Evolutionary conservation across 2,113 vertebrate genomes (phyloP), one percentile per base, ranked within the genome.

Genomic region (Paramormyrops kingsleyae): DNA sequence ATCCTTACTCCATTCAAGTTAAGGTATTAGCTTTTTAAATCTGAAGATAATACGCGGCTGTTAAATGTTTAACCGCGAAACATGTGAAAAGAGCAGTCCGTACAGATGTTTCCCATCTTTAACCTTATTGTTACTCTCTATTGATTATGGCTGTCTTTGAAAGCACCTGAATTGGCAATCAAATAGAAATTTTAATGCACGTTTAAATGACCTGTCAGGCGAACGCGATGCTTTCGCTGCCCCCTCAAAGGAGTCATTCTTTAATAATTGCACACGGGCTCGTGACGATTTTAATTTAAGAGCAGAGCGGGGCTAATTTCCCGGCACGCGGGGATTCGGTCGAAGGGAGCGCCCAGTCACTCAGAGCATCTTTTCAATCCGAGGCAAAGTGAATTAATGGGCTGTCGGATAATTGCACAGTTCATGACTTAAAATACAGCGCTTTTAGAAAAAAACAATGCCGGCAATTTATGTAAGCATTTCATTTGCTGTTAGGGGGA

Each of bases 201-300:
- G 31, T 42, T 80, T 80, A 42, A 80, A 39, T 80, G 74, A 80
- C 74, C 74, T 80, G 31, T 80, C 74, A 42, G 27, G 10, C 10
- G 3, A 74, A 74, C 1, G 27, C 10, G 27, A 31, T 0, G 70
- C 70, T 39, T 77, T 39, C 31, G 31, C 74, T 80, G 74, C 35
- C 31, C 66, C 27, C 66, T 74, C 66, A 35, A 31, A 74, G 66
- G 66, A 74, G 27, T 31, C 10, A 10, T 35, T 74, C 74, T 80
- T 80, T 80, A 80, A 80, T 35, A 80, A 80, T 80, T 39, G 74
- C 74, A 39, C 31, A 80, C 5, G 10, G 3, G 74, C 15, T 80
- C 31, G 35, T 80, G 74, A 80, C 74, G n/a, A 39, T 80, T 80
- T 80, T 80, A 35, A 80, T 80, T 80, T 80, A 80, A 80, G 74